Base-by-base conservation (phyloP, 1,140 invertebrate species). In the Pissodes strobi region DNA sequence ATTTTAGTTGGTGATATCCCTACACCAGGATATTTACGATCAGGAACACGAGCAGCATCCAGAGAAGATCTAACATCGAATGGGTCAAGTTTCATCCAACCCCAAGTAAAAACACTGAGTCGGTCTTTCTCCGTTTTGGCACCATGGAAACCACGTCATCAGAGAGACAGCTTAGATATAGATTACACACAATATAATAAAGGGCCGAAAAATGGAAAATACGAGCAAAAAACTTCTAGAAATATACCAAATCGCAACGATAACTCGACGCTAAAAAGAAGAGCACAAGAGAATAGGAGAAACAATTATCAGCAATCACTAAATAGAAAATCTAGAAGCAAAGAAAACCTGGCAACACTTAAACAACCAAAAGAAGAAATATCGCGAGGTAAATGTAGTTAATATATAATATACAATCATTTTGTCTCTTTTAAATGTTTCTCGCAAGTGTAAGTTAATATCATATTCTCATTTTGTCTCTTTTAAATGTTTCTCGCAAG, bases 41-140 rank as follows among this genome's bases (percentile, higher is more conserved):
- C 80, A 45, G 82, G 82, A 46, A 79, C 84, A 19, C 72, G 82
- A 37, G 81, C 83, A 10, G 81, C 82, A 2, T 90, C 88, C 38
- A 82, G 89, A 2, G 90, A 91, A 72, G 90, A 91, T 76, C 81
- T 91, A 3, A 82, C 83, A 2, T 85, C 84, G 3, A 84, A 83
- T 75, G 82, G 53, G 15, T 83, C 82, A 2, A 80, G 82, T 67
- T 76, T 79, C 15, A 78, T 79, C 6, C 70, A 71, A 64, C 83
- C 86, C 2, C 89, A 90, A 72, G 87, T 87, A 15, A 83, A 85
- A 59, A 90, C 87, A 13, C 85, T 92, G n/a, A 90, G 90, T 1
- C 85, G 91, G 34, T 92, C 90, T 23, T 90, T 93, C 63, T 92
- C 90, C 2, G 87, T 93, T 38, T 82, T 92, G 62, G 89, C 91